A percentile compares a stretch with the other conserved stretches of the same genome.
Evolutionary conservation across 2,797 vertebrate genomes (phyloP).

Genomic region (Ctenochaetus hawaiiensis): DNA sequence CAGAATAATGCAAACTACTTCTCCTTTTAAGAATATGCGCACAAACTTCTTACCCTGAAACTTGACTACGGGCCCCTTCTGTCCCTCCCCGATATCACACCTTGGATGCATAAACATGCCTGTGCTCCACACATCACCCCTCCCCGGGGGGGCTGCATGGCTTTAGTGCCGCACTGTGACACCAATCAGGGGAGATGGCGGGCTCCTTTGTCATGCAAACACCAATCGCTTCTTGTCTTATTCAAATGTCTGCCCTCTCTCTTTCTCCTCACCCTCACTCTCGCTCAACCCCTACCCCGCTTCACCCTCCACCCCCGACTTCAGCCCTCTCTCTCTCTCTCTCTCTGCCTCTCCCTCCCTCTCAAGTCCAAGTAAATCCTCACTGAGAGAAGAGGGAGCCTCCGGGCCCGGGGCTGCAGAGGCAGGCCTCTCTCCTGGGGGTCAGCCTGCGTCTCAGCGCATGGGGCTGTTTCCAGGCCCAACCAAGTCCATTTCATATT

Average conservation of each 20-base stretch:
- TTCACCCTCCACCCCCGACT: conserved; percentile 55
- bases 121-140: conserved; percentile 84
- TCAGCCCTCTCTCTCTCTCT: conserved; percentile 61
- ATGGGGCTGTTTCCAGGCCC: conserved; percentile 87
- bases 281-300: conserved; percentile 68
- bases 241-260: conserved; percentile 88
- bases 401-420: conserved; percentile 71
- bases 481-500: conserved; percentile 88
- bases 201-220: conserved; percentile 90
- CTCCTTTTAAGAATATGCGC: conserved; percentile 61
- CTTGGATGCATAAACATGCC: conserved; percentile 88
- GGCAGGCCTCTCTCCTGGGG: conserved; percentile 85
- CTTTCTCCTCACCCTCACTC: conserved; percentile 77
- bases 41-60: conserved; percentile 69
- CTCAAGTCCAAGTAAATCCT: conserved; percentile 88
- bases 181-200: conserved; percentile 90
- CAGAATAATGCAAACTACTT: conserved; percentile 34
- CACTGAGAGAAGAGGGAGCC: conserved; percentile 65
- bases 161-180: conserved; percentile 87
- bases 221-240: conserved; percentile 87
- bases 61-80: conserved; percentile 67
- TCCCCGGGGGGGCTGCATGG: conserved; percentile 82
- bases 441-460: conserved; percentile 81
- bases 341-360: conserved; percentile 59
- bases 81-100: conserved; percentile 85